These are phyloP conservation scores for Orius insidiosus DNA, from an alignment of 1,140 invertebrate genomes.

Conservation along the genomic window DNA sequence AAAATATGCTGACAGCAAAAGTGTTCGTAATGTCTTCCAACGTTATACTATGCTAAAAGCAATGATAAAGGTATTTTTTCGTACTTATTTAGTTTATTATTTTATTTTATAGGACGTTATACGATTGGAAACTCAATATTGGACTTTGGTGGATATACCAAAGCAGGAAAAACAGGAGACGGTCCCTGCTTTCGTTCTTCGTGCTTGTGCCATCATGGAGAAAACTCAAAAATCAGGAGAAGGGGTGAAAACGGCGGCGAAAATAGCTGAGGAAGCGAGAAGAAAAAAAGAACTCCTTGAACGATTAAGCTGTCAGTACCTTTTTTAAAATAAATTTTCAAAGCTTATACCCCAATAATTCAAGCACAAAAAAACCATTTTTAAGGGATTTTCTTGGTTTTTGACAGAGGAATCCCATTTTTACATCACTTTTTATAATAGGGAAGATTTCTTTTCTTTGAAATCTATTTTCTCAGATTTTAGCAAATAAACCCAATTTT, in stretches of 20 bases:
- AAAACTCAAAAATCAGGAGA: slow-evolving; percentile 76
- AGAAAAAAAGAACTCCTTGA: slow-evolving; percentile 63
- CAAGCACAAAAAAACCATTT: no score
- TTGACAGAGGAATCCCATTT: no score
- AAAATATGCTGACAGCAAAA: slow-evolving; percentile 72
- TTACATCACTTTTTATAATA: no score
- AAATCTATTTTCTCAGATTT: no score
- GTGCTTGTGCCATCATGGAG: slow-evolving; percentile 81
- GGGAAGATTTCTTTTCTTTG: no score
- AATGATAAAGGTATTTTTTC: slow-evolving; percentile 82
- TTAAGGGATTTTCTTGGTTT: no score
- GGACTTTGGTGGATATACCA: slow-evolving; percentile 83
- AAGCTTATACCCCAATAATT: no score
- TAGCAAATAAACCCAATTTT: no score
- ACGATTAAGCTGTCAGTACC: slow-evolving; percentile 52
- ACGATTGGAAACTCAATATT: slow-evolving; percentile 80
- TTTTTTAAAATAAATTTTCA: not conserved
- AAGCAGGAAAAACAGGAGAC: slow-evolving; percentile 78
- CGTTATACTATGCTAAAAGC: slow-evolving; percentile 66
- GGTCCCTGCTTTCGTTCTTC: slow-evolving; percentile 72
- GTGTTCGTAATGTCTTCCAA: slow-evolving; percentile 67
- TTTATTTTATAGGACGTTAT: slow-evolving; percentile 64
- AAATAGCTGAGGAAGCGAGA: slow-evolving; percentile 68
- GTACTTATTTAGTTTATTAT: no score
- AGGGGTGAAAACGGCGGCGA: slow-evolving; percentile 69